A percentile compares a stretch with the other conserved stretches of the same genome.
Evolutionary conservation across 2,888 invertebrate genomes (phyloP).

Genomic region (Drosophila neutralis): DNA sequence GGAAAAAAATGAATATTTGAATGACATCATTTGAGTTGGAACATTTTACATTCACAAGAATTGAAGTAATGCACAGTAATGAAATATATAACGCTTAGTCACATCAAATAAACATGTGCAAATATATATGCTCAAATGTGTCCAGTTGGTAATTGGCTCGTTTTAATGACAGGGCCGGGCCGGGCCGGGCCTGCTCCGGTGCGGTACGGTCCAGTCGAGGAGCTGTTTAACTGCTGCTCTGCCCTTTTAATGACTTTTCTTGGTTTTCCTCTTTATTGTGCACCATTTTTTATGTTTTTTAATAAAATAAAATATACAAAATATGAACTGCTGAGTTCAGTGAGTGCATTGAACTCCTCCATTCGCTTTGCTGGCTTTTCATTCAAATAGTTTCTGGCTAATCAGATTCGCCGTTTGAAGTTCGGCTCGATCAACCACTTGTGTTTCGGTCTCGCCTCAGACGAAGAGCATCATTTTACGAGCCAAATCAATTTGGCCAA

Average conservation of each 20-base stretch:
- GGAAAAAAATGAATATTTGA: slow-evolving; percentile 28
- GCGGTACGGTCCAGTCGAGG: not conserved
- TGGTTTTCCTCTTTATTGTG: not conserved
- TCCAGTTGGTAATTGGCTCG: slow-evolving; percentile 4
- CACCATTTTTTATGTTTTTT: slow-evolving; percentile 55
- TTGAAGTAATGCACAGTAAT: not conserved
- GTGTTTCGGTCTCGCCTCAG: not conserved
- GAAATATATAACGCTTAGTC: not conserved
- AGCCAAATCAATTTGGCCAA: slow-evolving; percentile 8
- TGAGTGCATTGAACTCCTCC: slow-evolving; percentile 39
- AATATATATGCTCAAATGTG: not conserved
- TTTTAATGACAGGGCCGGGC: slow-evolving; percentile 19
- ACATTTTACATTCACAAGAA: not conserved
- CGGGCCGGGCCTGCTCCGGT: not conserved
- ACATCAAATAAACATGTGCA: not conserved
- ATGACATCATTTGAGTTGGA: slow-evolving; percentile 50
- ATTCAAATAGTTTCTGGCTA: slow-evolving; percentile 33
- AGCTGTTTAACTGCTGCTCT: not conserved
- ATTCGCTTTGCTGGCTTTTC: slow-evolving; percentile 32
- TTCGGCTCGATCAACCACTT: slow-evolving; percentile 3
- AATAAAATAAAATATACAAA: slow-evolving; percentile 36
- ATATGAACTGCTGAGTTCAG: slow-evolving; percentile 21
- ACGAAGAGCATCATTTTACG: slow-evolving; percentile 2
- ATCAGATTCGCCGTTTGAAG: slow-evolving; percentile 24
- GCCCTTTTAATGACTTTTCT: not conserved